phyloP scores from a whole-genome alignment of 1,140 invertebrate genomes.

The Arion vulgaris region DNA sequence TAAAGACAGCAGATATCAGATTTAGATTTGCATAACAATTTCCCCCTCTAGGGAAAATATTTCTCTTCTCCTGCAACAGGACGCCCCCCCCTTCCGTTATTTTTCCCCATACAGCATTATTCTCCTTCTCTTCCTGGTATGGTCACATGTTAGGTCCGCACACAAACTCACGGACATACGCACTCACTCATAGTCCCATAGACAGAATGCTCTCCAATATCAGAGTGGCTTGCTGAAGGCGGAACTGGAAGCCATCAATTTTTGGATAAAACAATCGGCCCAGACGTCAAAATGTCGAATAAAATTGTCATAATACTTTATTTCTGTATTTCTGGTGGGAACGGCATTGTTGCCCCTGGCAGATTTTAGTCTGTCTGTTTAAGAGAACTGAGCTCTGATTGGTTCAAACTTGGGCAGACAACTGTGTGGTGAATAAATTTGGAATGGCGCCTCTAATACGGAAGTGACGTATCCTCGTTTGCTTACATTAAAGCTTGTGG shows the following conservation, averaged over 20 bases:
- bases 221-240: neutral
- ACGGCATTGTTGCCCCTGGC: neutral
- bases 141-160: too few species aligned
- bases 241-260: neutral
- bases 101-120: too few species aligned
- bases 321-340: slow-evolving; percentile 17
- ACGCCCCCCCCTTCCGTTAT: too few species aligned
- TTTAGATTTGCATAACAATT: slow-evolving; percentile 10
- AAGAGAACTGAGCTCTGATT: neutral
- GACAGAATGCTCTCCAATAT: neutral
- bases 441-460: neutral
- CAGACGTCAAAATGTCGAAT: neutral
- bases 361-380: neutral
- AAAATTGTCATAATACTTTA: slow-evolving; percentile 5
- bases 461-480: neutral
- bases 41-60: neutral
- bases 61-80: neutral
- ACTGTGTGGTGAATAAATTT: neutral
- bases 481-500: neutral
- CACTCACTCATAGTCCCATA: neutral
- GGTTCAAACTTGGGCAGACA: neutral
- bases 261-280: slow-evolving; percentile 3
- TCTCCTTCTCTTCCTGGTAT: too few species aligned
- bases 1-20: neutral
- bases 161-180: too few species aligned